Conservation (phyloP, 2,113 vertebrate genomes). For the Pionites leucogaster region DNA sequence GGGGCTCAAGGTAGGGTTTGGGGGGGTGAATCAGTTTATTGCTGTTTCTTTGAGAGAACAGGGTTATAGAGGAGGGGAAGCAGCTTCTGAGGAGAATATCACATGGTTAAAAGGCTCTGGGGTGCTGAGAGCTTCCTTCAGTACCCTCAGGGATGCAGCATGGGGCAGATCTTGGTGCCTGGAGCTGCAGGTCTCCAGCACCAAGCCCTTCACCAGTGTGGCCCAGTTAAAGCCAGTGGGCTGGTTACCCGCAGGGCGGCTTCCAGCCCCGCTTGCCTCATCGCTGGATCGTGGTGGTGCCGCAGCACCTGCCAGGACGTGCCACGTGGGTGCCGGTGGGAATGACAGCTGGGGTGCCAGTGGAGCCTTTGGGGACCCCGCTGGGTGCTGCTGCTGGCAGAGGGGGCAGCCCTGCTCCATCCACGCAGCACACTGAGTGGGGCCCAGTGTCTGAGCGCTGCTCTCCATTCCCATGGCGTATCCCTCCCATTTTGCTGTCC, state of each 20-base stretch:
- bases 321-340: rapidly evolving
- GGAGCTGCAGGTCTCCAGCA: background rate
- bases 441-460: rapidly evolving
- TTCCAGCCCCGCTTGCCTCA: background rate
- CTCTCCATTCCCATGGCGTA: rapidly evolving
- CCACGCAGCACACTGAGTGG: background rate
- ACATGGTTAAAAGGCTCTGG: background rate
- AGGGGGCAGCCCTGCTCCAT: background rate
- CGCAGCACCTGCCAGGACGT: rapidly evolving
- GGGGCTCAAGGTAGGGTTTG: background rate
- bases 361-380: background rate
- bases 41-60: background rate
- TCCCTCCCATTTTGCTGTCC: rapidly evolving
- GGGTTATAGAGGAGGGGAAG: background rate
- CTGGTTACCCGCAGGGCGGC: rapidly evolving
- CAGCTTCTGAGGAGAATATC: background rate
- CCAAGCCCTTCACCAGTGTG: background rate
- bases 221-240: background rate
- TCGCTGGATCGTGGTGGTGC: background rate
- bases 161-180: rapidly evolving
- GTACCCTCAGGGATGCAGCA: background rate
- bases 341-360: rapidly evolving
- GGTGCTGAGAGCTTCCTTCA: background rate
- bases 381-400: background rate
- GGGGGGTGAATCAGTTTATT: background rate